Percentiles rank a stretch among this genome's conserved stretches.
Conservation (phyloP, 2,113 vertebrate genomes). For the Xenopus tropicalis region DNA sequence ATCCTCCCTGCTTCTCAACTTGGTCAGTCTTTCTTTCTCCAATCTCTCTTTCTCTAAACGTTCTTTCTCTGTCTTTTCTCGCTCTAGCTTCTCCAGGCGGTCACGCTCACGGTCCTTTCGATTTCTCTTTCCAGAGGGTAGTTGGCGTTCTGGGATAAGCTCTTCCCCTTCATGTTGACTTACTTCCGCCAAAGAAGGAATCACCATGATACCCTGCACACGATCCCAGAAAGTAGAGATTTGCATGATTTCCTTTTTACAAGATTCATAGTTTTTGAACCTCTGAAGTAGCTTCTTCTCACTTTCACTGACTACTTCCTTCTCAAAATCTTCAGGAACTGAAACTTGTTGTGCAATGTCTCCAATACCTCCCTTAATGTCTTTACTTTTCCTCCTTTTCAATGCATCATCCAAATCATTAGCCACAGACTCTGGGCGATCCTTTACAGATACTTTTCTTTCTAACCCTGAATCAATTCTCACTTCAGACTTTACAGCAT, state of each 20-base stretch:
- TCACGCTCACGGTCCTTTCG: slow-evolving; percentile 61
- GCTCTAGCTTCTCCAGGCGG: slow-evolving; percentile 52
- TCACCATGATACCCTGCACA: slow-evolving; percentile 56
- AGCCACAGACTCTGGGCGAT: slow-evolving; percentile 43
- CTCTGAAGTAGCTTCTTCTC: slow-evolving; percentile 58
- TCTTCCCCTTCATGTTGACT: slow-evolving; percentile 51
- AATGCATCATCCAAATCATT: slow-evolving; percentile 54
- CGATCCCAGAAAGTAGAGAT: slow-evolving; percentile 78
- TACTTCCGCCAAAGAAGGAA: slow-evolving; percentile 49
- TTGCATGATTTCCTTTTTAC: slow-evolving; percentile 55
- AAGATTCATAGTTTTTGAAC: slow-evolving; percentile 70
- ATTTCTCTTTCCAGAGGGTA: slow-evolving; percentile 53
- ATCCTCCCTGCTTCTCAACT: slow-evolving; percentile 48
- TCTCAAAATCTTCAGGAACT: slow-evolving; percentile 52
- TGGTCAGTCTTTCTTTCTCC: slow-evolving; percentile 52
- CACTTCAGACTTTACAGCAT: slow-evolving; percentile 33
- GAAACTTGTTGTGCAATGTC: background rate
- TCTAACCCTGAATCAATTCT: slow-evolving; percentile 41
- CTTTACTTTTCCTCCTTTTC: slow-evolving; percentile 48
- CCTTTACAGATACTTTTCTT: slow-evolving; percentile 51
- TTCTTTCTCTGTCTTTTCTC: slow-evolving; percentile 59
- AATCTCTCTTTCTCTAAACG: slow-evolving; percentile 52
- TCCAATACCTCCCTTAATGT: background rate
- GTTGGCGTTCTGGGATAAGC: slow-evolving; percentile 54
- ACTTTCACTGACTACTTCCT: slow-evolving; percentile 39